phyloP scores from a whole-genome alignment of 2,797 vertebrate species.

The Cryptoprocta ferox region DNA sequence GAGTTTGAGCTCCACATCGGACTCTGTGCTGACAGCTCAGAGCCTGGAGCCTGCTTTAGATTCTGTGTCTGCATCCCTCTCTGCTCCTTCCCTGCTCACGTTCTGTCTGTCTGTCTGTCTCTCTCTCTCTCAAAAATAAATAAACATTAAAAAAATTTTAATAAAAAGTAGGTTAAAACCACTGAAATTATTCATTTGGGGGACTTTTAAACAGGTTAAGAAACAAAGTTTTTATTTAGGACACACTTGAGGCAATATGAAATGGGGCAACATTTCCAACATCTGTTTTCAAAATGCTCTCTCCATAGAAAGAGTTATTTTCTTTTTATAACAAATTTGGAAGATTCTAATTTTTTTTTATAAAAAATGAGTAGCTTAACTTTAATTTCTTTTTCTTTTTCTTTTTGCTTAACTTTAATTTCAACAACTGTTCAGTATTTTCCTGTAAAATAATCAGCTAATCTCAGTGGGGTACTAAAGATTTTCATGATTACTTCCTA shows the following conservation, averaged over 20 bases:
- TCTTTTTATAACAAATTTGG: not conserved
- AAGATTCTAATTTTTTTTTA: not conserved
- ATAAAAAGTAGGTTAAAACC: slow-evolving; percentile 33
- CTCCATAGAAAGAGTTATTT: not conserved
- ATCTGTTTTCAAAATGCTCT: slow-evolving; percentile 39
- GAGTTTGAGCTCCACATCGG: too few relatives aligned
- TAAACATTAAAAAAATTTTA: too few relatives aligned
- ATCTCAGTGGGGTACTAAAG: not conserved
- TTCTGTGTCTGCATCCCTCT: too few relatives aligned
- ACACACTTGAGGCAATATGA: not conserved
- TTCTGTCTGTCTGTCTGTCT: too few relatives aligned
- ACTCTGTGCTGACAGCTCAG: too few relatives aligned
- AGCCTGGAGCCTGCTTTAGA: too few relatives aligned
- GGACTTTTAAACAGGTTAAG: not conserved
- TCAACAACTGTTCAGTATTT: slow-evolving; percentile 49
- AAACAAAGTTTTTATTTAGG: slow-evolving; percentile 17
- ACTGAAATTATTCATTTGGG: slow-evolving; percentile 10
- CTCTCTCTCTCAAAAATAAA: too few relatives aligned
- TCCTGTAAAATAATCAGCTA: slow-evolving; percentile 50
- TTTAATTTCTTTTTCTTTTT: not conserved
- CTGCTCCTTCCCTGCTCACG: too few relatives aligned
- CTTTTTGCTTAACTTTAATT: not conserved
- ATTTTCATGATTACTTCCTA: slow-evolving; percentile 46
- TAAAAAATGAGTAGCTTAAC: slow-evolving; percentile 35
- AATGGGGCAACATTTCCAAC: not conserved